Evolutionary conservation across 2,797 vertebrate species (phyloP).

Genomic region (Anomalospiza imberbis): DNA sequence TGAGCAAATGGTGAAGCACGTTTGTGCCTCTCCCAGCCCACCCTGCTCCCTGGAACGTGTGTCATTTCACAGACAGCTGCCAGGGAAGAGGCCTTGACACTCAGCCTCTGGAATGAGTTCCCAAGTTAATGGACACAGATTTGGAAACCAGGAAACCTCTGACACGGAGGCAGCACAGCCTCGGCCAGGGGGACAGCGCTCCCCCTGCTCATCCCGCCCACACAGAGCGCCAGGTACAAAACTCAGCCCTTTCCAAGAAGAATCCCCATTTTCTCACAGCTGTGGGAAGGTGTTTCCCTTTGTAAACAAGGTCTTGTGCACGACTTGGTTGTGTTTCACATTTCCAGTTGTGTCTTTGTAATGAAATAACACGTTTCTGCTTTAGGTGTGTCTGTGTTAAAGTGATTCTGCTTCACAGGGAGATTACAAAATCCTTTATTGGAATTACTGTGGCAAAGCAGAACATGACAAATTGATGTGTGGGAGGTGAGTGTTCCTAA

Average conservation of each 20-base stretch:
- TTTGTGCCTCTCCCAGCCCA: background rate
- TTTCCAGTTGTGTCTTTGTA: background rate
- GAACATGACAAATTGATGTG: slow-evolving; percentile 22
- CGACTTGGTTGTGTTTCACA: accelerated
- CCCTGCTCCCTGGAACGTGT: background rate
- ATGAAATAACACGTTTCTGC: background rate
- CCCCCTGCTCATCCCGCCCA: background rate
- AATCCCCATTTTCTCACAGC: accelerated
- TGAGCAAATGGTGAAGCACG: background rate
- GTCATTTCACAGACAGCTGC: background rate
- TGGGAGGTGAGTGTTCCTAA: slow-evolving; percentile 14
- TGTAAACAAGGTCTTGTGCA: background rate
- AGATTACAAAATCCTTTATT: background rate
- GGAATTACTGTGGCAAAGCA: slow-evolving; percentile 13
- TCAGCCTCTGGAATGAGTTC: background rate
- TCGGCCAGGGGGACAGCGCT: background rate
- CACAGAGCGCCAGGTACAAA: accelerated
- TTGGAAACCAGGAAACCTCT: background rate
- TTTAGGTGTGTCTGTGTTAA: background rate
- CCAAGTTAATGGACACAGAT: background rate
- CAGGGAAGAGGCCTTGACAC: background rate
- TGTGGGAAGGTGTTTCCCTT: accelerated
- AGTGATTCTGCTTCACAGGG: background rate
- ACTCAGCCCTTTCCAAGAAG: background rate
- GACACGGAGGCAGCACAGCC: background rate